Base-by-base conservation (phyloP, 2,113 vertebrate species). In the Marmota monax region DNA sequence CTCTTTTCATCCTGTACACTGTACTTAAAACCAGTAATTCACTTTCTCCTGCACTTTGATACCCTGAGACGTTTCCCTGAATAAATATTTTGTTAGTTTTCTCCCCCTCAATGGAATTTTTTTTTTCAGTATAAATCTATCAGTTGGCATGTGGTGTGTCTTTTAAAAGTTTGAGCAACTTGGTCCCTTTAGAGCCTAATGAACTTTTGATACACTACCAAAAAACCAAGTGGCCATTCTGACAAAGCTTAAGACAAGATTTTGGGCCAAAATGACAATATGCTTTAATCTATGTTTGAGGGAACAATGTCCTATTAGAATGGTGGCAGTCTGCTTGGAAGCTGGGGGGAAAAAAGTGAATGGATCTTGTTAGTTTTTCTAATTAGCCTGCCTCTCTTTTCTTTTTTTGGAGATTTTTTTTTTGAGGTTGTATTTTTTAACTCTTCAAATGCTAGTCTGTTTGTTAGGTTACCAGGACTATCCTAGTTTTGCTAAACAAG, bases 231-330 rank as follows among this genome's bases (percentile, higher is more conserved):
- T 83, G 14, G 8, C 20, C 80, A 27, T 4, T 42, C 42, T 95
- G n/a, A 34, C 39, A 89, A 90, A 83, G 20, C 10, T 87, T 93
- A 73, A 92, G 63, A 34, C 13, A 45, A 92, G 87, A 92, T 37
- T 93, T 93, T 58, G 79, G 74, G 39, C 17, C 51, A 65, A 88
- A 91, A 61, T 17, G 70, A n/a, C 39, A 70, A 7, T 23, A 39
- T 73, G 25, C 70, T 97, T 96, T 80, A 63, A 37, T 73, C 23
- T 22, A 48, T 69, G 32, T 78, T 84, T 88, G 92, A 95, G 83
- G 39, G 61, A 88, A 70, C 20, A 58, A 6, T 90, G 23, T 67
- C 32, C 48, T 78, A 0, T 65, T 89, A 78, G 45, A 72, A 77
- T 95, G 67, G 29, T 61, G 74, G 34, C 48, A 45, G 8, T 95